These are phyloP conservation scores for Zalophus californianus DNA, from an alignment of 2,797 vertebrate genomes.

Conservation along the genomic window DNA sequence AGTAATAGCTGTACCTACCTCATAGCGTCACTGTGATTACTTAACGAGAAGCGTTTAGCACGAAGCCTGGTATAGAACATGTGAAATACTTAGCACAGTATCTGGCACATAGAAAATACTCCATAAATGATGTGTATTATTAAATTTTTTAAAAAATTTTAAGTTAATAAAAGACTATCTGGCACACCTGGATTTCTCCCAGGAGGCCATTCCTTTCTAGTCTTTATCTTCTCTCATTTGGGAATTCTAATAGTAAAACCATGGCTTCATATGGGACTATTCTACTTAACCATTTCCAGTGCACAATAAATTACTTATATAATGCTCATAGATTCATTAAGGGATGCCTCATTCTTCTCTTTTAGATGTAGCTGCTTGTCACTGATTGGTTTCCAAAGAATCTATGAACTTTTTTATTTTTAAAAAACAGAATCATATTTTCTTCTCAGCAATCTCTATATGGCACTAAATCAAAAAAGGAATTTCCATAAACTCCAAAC, in stretches of 20 bases:
- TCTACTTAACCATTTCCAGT: neutral
- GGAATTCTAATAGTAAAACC: slow-evolving; percentile 40
- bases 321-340: neutral
- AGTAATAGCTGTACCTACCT: neutral
- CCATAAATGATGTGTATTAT: neutral
- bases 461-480: slow-evolving; percentile 53
- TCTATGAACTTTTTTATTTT: slow-evolving; percentile 32
- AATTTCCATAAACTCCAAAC: slow-evolving; percentile 53
- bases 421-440: neutral
- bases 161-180: neutral
- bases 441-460: neutral
- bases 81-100: neutral
- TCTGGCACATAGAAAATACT: neutral
- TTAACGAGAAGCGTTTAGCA: neutral
- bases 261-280: neutral
- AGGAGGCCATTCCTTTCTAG: neutral
- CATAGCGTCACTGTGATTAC: neutral
- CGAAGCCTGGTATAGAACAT: neutral
- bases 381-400: slow-evolving; percentile 5
- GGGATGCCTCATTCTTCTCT: neutral
- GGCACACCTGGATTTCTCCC: neutral
- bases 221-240: neutral
- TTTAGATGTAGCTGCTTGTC: neutral
- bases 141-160: neutral
- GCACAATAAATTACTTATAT: neutral